These are phyloP conservation scores for Drosophila bocki DNA, from an alignment of 1,140 invertebrate genomes.

Conservation along the genomic window DNA sequence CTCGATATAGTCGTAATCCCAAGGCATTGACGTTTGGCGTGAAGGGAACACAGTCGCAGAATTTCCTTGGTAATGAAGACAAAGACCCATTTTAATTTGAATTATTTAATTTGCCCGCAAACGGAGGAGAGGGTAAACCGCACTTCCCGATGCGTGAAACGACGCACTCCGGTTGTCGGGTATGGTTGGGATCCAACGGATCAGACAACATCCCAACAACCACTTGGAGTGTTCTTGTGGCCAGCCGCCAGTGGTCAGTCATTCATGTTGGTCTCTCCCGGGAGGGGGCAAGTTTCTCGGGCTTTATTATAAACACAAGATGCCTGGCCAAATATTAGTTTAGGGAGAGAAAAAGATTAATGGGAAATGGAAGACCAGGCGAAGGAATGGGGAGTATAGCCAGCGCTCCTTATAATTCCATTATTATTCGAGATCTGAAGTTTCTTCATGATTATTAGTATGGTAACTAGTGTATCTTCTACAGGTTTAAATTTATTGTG, in stretches of 20 bases:
- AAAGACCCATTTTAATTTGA: constrained; percentile 57
- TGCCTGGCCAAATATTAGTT: constrained; percentile 28
- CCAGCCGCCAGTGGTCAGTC: constrained; percentile 34
- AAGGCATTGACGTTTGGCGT: constrained; percentile 64
- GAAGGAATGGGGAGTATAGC: neutral
- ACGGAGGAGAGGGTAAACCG: constrained; percentile 26
- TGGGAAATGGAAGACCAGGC: neutral
- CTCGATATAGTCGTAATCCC: constrained; percentile 25
- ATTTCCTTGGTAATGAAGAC: constrained; percentile 69
- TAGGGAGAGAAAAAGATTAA: constrained; percentile 25
- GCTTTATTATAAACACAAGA: constrained; percentile 21
- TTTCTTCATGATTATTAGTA: neutral
- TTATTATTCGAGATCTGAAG: neutral
- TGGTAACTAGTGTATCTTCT: neutral
- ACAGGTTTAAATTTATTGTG: neutral
- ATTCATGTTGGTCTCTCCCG: constrained; percentile 20
- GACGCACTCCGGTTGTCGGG: constrained; percentile 32
- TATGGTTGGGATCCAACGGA: constrained; percentile 14
- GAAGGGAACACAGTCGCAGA: constrained; percentile 66
- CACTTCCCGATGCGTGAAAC: constrained; percentile 62
- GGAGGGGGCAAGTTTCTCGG: neutral
- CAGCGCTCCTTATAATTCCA: neutral
- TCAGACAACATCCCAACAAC: constrained; percentile 30
- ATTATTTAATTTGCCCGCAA: constrained; percentile 65
- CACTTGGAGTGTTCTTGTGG: constrained; percentile 37